These are phyloP conservation scores for Phalloptychus januarius DNA, from an alignment of 2,797 vertebrate genomes.

Conservation along the genomic window DNA sequence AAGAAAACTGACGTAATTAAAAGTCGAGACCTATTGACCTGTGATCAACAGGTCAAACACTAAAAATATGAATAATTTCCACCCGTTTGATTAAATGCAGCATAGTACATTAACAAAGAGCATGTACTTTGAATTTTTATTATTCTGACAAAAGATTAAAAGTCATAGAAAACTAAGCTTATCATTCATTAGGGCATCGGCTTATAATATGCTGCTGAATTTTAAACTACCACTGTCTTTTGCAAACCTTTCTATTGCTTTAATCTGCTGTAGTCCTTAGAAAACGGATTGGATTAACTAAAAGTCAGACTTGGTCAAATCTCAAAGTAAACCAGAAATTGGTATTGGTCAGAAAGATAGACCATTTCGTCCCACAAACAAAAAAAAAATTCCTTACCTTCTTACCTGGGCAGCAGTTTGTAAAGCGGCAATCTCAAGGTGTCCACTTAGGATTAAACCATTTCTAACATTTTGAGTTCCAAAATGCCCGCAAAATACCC, in stretches of 20 bases:
- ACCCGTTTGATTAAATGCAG: background rate
- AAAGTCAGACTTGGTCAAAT: background rate
- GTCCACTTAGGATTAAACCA: background rate
- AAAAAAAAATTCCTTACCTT: background rate
- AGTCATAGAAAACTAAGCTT: background rate
- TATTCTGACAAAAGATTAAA: background rate
- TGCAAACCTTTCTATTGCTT: background rate
- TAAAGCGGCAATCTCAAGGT: background rate
- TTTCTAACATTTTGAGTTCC: background rate
- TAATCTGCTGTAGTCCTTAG: background rate
- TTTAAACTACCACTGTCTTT: background rate
- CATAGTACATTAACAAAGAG: background rate
- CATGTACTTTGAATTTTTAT: background rate
- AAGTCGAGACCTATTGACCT: too few relatives aligned
- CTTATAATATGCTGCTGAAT: background rate
- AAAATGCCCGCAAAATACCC: background rate
- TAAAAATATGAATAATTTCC: too few relatives aligned
- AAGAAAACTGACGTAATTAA: background rate
- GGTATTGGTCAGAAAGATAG: background rate
- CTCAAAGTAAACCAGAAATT: background rate
- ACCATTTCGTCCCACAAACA: background rate
- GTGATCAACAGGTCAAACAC: too few relatives aligned
- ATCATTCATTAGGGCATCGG: background rate
- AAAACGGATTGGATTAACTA: background rate
- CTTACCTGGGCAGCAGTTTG: too few relatives aligned